Conservation (phyloP, 2,113 vertebrate genomes). For the Ceuthmochares aereus region DNA sequence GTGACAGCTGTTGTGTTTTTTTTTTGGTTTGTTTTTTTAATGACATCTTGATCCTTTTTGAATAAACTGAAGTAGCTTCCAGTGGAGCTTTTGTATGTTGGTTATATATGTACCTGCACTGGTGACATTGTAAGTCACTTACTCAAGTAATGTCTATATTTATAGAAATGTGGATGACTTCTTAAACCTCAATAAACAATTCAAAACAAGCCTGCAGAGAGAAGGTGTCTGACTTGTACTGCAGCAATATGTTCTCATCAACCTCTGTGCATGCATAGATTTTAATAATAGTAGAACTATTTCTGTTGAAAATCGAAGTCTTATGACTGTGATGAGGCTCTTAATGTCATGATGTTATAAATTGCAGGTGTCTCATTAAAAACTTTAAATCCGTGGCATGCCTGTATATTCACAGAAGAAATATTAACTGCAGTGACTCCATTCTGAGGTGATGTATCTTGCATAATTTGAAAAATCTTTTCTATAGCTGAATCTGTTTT, state of each 20-base stretch:
- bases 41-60: constrained; percentile 70
- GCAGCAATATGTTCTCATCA: background rate
- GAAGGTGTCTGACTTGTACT: constrained; percentile 63
- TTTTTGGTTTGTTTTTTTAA: background rate
- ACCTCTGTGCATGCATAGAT: background rate
- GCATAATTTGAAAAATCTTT: background rate
- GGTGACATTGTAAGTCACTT: constrained; percentile 79
- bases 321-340: background rate
- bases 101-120: constrained; percentile 79
- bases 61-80: constrained; percentile 76
- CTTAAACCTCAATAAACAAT: constrained; percentile 79
- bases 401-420: background rate
- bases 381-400: background rate
- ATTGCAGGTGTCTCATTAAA: background rate
- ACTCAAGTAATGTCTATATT: constrained; percentile 81
- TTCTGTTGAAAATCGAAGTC: background rate
- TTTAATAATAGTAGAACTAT: background rate
- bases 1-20: constrained; percentile 52
- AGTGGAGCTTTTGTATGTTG: constrained; percentile 75
- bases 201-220: constrained; percentile 69
- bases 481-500: background rate
- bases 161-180: constrained; percentile 79
- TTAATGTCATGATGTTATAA: background rate
- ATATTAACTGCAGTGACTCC: background rate
- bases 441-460: background rate